Evolutionary conservation across 2,113 vertebrate genomes (phyloP).

Genomic region (Oreochromis tanganicae): DNA sequence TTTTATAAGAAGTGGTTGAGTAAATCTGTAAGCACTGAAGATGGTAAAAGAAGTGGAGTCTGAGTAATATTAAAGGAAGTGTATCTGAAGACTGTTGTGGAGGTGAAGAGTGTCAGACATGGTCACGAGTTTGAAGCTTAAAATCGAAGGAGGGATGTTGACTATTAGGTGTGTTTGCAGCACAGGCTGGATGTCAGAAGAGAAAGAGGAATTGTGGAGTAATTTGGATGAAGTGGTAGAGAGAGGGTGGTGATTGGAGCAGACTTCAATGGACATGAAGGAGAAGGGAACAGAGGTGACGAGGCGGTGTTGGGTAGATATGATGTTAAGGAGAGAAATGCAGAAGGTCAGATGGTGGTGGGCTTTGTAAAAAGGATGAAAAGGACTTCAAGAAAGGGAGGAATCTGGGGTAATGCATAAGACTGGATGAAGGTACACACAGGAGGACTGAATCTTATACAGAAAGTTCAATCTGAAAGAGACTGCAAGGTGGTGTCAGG

Average conservation of each 20-base stretch:
- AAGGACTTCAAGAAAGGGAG: not conserved
- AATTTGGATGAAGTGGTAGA: not conserved
- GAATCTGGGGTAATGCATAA: not conserved
- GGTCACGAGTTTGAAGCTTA: not conserved
- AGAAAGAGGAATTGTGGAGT: not conserved
- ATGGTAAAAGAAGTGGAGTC: not conserved
- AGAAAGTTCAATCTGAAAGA: not conserved
- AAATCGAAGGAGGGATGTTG: not conserved
- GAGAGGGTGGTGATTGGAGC: not conserved
- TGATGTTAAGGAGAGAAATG: not conserved
- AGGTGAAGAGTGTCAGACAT: not conserved
- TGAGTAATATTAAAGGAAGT: not conserved
- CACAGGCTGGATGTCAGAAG: not conserved
- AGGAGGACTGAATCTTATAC: not conserved
- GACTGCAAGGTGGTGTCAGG: not conserved
- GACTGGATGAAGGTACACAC: not conserved
- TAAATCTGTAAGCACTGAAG: not conserved
- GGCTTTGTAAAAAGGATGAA: not conserved
- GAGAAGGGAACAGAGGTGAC: not conserved
- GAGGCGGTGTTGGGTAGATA: not conserved
- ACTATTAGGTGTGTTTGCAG: not conserved
- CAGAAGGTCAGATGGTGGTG: not conserved
- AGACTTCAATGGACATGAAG: not conserved
- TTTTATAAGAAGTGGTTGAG: not conserved
- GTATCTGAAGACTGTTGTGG: not conserved